Evolutionary conservation across 2,888 invertebrate species (phyloP).

Genomic region (Saturnia japonica): DNA sequence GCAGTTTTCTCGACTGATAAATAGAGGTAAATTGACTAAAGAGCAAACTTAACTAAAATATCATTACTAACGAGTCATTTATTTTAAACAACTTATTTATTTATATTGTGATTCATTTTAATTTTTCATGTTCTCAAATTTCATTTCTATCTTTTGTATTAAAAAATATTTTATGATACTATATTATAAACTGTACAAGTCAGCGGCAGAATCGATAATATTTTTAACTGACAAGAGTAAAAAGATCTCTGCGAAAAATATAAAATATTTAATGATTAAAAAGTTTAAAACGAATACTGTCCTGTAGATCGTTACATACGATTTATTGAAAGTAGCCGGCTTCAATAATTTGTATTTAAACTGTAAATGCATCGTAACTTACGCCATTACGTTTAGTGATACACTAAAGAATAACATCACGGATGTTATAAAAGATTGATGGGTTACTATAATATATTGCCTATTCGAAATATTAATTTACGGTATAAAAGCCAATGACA

Average conservation of each 20-base stretch:
- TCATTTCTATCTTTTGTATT: too few species aligned
- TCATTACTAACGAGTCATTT: too few species aligned
- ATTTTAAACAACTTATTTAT: too few species aligned
- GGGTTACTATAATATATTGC: slow-evolving; percentile 17
- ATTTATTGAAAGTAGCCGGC: not conserved
- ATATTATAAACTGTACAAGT: not conserved
- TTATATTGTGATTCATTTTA: too few species aligned
- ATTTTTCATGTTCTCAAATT: too few species aligned
- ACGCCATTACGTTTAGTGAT: not conserved
- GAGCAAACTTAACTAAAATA: too few species aligned
- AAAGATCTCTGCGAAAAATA: not conserved
- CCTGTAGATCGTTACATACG: not conserved
- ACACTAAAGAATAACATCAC: not conserved
- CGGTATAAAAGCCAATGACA: slow-evolving; percentile 15
- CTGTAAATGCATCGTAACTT: not conserved
- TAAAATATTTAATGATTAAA: not conserved
- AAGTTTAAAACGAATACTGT: not conserved
- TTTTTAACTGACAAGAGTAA: not conserved
- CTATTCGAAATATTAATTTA: slow-evolving; percentile 12
- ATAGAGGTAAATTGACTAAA: too few species aligned
- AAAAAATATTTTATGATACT: not conserved
- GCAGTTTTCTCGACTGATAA: too few species aligned
- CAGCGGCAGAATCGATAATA: not conserved
- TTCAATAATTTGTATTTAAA: slow-evolving; percentile 3
- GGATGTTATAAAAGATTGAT: slow-evolving; percentile 18